These are phyloP conservation scores for Crotalus adamanteus DNA, from an alignment of 2,797 vertebrate genomes.

Conservation along the genomic window DNA sequence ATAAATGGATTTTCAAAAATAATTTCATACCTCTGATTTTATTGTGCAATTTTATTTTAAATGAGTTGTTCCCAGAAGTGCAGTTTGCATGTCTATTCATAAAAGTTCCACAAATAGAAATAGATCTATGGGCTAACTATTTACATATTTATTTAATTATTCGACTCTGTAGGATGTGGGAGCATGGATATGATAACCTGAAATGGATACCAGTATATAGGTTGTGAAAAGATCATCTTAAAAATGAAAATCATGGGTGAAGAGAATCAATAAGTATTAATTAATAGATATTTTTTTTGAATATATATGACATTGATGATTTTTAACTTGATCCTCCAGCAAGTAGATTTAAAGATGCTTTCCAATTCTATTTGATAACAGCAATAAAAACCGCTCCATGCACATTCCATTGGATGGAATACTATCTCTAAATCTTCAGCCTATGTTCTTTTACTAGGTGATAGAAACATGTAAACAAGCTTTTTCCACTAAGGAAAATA, in stretches of 20 bases:
- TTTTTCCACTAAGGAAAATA: background rate
- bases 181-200: background rate
- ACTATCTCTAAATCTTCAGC: background rate
- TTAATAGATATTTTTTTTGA: background rate
- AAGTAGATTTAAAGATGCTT: background rate
- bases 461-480: background rate
- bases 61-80: background rate
- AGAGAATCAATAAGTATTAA: background rate
- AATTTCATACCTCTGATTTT: background rate
- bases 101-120: background rate
- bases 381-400: background rate
- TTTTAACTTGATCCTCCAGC: background rate
- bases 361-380: background rate
- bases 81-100: background rate
- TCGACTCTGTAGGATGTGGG: background rate
- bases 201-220: background rate
- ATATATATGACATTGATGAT: background rate
- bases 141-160: background rate
- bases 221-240: background rate
- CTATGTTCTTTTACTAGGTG: background rate
- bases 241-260: background rate
- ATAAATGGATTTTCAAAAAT: background rate
- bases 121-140: conserved; percentile 19
- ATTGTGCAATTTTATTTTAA: background rate
- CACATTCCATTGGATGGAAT: background rate